Base-by-base conservation (phyloP, 2,888 invertebrate species). In the Chironomus riparius region DNA sequence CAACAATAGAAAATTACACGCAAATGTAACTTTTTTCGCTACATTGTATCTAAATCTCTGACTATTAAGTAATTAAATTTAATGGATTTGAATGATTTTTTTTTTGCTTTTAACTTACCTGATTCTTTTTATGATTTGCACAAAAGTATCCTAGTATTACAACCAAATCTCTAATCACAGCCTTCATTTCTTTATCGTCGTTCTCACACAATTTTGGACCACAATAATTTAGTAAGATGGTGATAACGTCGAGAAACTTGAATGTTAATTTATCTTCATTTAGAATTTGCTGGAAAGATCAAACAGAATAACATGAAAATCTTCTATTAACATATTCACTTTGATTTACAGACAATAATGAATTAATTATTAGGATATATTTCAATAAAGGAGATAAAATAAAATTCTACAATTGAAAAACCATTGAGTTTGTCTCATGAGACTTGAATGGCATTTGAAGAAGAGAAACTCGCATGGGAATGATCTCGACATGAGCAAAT, bases 81-180 rank as follows among this genome's bases (percentile, higher is more conserved):
- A 70, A 70, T 70, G 70, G 70, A 70, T 13, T 28, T 18, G n/a
- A 68, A 62, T 62, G 62, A 62, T 2, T 4, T n/a, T n/a, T 62
- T 62, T 7, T 18, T n/a, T 62, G 7, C 21, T 15, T 10, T n/a
- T 70, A 70, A 70, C 70, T 72, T 15, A 82, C 82, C 80, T 84
- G 84, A 79, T 84, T 82, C 77, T 81, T 79, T 15, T 81, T 81
- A 80, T 83, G 83, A 78, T 84, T 84, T 76, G 82, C 81, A 78
- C 82, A 82, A 75, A 83, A 82, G 81, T 83, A 84, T 77, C 84
- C 83, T 78, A 84, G 78, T 76, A 84, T 81, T 75, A 83, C 83
- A 79, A 84, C 82, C 80, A 84, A 80, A 80, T 84, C 84, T 76
- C 84, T 82, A 70, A 84, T 80, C 81, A 84, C 82, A 76, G 83